Percentiles rank a stretch among this genome's conserved stretches.
Conservation (phyloP, 2,888 invertebrate species). For the Tachystola acroxantha region DNA sequence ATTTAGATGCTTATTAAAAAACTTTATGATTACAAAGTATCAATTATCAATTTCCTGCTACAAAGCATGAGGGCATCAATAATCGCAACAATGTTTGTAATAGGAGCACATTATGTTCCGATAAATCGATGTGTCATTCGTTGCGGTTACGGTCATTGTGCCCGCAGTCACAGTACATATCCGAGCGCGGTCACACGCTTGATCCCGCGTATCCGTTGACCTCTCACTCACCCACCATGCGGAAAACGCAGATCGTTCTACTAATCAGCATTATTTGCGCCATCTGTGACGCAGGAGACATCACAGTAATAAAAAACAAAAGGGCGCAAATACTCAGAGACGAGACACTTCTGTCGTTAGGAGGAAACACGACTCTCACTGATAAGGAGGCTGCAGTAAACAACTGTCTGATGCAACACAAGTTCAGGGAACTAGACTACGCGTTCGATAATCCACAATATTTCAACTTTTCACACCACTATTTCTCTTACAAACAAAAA, state of each 20-base stretch:
- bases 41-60: too few relatives aligned
- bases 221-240: too few relatives aligned
- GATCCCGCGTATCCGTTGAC: slow-evolving; percentile 3
- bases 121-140: background rate
- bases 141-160: background rate
- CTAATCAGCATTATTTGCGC: slow-evolving; percentile 7
- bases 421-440: slow-evolving; percentile 71
- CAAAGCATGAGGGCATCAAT: too few relatives aligned
- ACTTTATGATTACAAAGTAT: too few relatives aligned
- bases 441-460: slow-evolving; percentile 73
- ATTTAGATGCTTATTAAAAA: too few relatives aligned
- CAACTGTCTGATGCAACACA: slow-evolving; percentile 77
- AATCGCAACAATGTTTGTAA: background rate
- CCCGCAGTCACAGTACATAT: background rate
- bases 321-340: slow-evolving; percentile 62
- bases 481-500: slow-evolving; percentile 77
- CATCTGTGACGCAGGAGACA: slow-evolving; percentile 25
- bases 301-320: slow-evolving; percentile 24
- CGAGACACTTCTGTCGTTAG: slow-evolving; percentile 67
- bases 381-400: slow-evolving; percentile 73
- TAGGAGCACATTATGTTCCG: background rate
- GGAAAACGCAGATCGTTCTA: background rate
- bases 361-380: slow-evolving; percentile 68
- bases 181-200: too few relatives aligned
- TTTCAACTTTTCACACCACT: slow-evolving; percentile 82